A percentile compares a stretch with the other conserved stretches of the same genome.
Conservation (phyloP, 2,797 vertebrate genomes). For the Peromyscus nudipes region DNA sequence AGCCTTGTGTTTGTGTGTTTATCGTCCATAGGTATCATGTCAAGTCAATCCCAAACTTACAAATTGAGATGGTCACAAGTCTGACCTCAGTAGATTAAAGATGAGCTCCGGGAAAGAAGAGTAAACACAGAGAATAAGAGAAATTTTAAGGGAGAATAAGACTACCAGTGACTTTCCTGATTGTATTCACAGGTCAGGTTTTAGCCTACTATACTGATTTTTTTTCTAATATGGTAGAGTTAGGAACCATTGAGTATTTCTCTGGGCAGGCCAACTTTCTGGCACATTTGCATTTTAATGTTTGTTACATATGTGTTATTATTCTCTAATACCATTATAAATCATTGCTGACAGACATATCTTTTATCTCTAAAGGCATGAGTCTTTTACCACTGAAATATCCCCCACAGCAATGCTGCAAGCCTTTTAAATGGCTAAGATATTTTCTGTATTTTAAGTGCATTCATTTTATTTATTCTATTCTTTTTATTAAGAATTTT, state of each 20-base stretch:
- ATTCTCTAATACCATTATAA: not conserved
- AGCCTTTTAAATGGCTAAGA: conserved; percentile 36
- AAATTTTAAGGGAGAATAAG: not conserved
- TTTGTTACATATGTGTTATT: not conserved
- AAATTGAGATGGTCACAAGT: conserved; percentile 30
- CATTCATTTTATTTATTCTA: no score
- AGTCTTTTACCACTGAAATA: not conserved
- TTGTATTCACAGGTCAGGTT: not conserved
- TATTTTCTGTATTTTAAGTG: no score
- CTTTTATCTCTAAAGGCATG: conserved; percentile 60
- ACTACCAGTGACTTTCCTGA: conserved; percentile 7
- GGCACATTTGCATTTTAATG: conserved; percentile 12
- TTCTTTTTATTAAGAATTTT: no score
- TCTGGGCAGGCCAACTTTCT: not conserved
- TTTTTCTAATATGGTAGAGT: conserved; percentile 61
- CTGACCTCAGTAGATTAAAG: conserved; percentile 44
- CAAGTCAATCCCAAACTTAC: conserved; percentile 47
- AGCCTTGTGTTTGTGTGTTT: conserved; percentile 42
- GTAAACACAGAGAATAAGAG: not conserved
- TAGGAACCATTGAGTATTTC: conserved; percentile 16
- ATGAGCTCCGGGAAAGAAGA: conserved; percentile 4
- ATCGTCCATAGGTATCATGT: conserved; percentile 19
- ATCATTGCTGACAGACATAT: not conserved
- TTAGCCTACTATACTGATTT: conserved; percentile 52
- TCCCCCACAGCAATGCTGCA: not conserved